Evolutionary conservation across 1,140 invertebrate species (phyloP), one percentile per base, ranked within the genome.

Genomic region (Drosophila aff.): DNA sequence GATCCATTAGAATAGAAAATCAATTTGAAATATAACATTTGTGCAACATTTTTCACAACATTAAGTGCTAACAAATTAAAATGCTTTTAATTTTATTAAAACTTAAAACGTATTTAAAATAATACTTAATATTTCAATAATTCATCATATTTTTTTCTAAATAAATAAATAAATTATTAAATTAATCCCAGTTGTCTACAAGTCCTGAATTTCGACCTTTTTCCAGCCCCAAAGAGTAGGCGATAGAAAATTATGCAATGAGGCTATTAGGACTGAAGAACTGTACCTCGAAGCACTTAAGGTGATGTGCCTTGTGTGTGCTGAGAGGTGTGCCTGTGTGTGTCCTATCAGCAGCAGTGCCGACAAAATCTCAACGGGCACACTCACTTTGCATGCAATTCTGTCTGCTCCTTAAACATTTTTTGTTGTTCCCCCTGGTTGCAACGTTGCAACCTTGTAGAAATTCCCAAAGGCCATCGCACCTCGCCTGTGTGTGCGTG

Each of bases 381-480:
- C 26, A 44, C 66, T 52, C 38, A 69, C 43, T 69, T 69, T 52
- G 47, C 47, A 69, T 66, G 38, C 47, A 44, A 26, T 66, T 61
- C 23, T 66, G 46, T 18, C 23, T 41, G 26, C 23, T 49, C 63
- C 18, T 31, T 15, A 4, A 21, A 33, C 28, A 52, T 41, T 28
- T 41, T 49, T 43, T 65, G 26, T 26, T 66, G 28, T 23, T 5
- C 41, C 50, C 8, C 46, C 40, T 9, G 28, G 5, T 31, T 31
- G 65, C 66, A 69, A 52, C 62, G 36, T 23, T 23, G 61, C 66
- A 66, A 31, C 31, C 31, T 28, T 28, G 31, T 66, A 26, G 46
- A 61, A 69, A 52, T 40, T 69, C 62, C 38, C 62, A 43, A 38
- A 43, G 62, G 46, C 31, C 63, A 16, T 38, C 46, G 16, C 18